A percentile compares a stretch with the other conserved stretches of the same genome.
Evolutionary conservation across 2,113 vertebrate genomes (phyloP).

Genomic region (Rostratula benghalensis): DNA sequence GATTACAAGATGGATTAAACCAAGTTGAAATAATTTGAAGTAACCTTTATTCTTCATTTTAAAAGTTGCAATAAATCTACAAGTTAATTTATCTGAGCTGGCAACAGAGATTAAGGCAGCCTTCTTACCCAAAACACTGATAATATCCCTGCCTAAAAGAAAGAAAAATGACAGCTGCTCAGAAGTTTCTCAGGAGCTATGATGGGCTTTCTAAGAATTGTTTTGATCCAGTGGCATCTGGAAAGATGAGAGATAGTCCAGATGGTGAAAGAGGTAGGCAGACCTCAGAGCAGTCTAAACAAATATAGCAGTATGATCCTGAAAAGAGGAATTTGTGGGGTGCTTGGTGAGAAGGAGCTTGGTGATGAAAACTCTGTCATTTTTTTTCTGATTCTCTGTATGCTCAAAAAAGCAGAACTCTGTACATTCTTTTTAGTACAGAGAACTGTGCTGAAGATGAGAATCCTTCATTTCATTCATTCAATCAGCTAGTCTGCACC

Average conservation of each 20-base stretch:
- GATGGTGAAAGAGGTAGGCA: not conserved
- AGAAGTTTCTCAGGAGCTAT: not conserved
- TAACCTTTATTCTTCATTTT: not conserved
- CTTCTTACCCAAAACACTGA: not conserved
- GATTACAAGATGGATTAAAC: not conserved
- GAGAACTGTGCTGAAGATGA: not conserved
- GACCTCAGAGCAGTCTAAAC: not conserved
- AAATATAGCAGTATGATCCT: not conserved
- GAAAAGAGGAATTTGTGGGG: not conserved
- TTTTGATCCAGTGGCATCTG: not conserved
- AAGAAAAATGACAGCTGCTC: not conserved
- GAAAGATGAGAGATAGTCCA: not conserved
- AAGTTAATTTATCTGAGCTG: not conserved
- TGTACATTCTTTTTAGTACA: not conserved
- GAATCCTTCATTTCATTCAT: not conserved
- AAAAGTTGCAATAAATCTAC: not conserved
- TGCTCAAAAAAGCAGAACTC: not conserved
- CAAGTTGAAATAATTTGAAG: not conserved
- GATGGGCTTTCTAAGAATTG: not conserved
- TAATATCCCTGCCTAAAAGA: not conserved
- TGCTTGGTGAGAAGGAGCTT: not conserved
- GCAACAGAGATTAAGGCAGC: not conserved
- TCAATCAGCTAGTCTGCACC: not conserved
- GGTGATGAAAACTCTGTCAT: not conserved
- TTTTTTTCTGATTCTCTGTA: not conserved